phyloP scores from a whole-genome alignment of 2,888 invertebrate species.

The Thalpophila matura region DNA sequence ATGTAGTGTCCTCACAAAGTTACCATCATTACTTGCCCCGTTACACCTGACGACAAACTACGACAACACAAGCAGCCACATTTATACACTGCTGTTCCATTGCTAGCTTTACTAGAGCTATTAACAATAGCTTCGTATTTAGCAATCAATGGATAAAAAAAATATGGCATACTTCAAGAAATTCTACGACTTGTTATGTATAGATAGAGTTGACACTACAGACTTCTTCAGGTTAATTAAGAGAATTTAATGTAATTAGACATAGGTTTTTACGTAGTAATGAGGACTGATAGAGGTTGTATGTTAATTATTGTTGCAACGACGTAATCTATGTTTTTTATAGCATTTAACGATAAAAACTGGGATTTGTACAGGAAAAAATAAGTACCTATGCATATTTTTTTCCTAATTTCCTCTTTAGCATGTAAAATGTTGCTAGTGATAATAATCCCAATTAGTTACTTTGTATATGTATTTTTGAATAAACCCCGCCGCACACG shows the following conservation, averaged over 20 bases:
- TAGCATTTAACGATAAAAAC: not conserved
- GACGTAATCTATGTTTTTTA: slow-evolving; percentile 33
- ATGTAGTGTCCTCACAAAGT: slow-evolving; percentile 1
- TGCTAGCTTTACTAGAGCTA: slow-evolving; percentile 3
- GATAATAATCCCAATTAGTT: not conserved
- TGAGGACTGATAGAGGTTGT: slow-evolving; percentile 53
- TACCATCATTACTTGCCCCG: slow-evolving; percentile 40
- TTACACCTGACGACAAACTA: slow-evolving; percentile 40
- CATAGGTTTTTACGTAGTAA: slow-evolving; percentile 61
- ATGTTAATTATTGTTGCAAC: slow-evolving; percentile 39
- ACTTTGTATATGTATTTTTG: not conserved
- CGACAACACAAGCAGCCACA: not conserved
- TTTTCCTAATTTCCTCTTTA: not conserved
- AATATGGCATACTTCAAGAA: not conserved
- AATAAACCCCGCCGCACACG: too few species aligned
- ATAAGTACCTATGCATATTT: not conserved
- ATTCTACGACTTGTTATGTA: not conserved
- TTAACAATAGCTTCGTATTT: not conserved
- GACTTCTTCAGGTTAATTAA: slow-evolving; percentile 58
- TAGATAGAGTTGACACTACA: slow-evolving; percentile 36
- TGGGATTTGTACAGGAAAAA: slow-evolving; percentile 7
- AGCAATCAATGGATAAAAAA: slow-evolving; percentile 2
- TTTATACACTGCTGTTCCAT: not conserved
- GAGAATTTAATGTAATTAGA: slow-evolving; percentile 63
- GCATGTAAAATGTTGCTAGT: not conserved